Percentiles rank a stretch among this genome's conserved stretches.
phyloP scores from a whole-genome alignment of 2,797 vertebrate species.

The Denticeps clupeoides region DNA sequence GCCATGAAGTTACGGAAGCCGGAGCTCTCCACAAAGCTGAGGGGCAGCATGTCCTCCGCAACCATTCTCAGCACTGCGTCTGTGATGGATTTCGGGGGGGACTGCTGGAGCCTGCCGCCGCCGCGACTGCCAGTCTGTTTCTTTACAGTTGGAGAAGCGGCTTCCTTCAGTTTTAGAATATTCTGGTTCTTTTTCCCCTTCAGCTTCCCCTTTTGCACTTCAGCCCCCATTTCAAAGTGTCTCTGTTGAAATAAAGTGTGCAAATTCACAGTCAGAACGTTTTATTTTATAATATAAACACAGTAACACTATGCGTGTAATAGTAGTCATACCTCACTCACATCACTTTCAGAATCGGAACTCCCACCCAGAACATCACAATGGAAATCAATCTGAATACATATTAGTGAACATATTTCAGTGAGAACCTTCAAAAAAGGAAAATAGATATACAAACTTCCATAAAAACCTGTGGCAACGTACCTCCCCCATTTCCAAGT shows the following conservation, averaged over 20 bases:
- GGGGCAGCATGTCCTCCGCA: slow-evolving; percentile 64
- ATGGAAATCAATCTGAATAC: slow-evolving; percentile 36
- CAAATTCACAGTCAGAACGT: too few species aligned
- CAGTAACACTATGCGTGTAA: too few species aligned
- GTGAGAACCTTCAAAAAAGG: not conserved
- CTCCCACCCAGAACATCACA: slow-evolving; percentile 53
- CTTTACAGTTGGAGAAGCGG: not conserved
- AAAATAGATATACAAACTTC: too few species aligned
- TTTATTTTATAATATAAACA: too few species aligned
- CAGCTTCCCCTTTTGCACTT: slow-evolving; percentile 7
- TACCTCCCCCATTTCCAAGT: slow-evolving; percentile 13
- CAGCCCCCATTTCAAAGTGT: too few species aligned
- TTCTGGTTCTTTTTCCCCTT: slow-evolving; percentile 14
- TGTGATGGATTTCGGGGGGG: too few species aligned
- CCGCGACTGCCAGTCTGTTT: too few species aligned
- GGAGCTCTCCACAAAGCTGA: slow-evolving; percentile 58
- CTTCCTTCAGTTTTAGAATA: slow-evolving; percentile 21
- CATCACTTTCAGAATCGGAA: slow-evolving; percentile 24
- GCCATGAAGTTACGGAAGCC: slow-evolving; percentile 61
- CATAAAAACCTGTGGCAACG: too few species aligned
- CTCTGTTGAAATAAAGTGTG: too few species aligned
- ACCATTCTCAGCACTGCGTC: slow-evolving; percentile 57
- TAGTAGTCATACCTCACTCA: not conserved
- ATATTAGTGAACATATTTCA: not conserved
- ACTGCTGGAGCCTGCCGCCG: too few species aligned